These are phyloP conservation scores for Listronotus bonariensis DNA, from an alignment of 1,140 invertebrate genomes.

Conservation along the genomic window DNA sequence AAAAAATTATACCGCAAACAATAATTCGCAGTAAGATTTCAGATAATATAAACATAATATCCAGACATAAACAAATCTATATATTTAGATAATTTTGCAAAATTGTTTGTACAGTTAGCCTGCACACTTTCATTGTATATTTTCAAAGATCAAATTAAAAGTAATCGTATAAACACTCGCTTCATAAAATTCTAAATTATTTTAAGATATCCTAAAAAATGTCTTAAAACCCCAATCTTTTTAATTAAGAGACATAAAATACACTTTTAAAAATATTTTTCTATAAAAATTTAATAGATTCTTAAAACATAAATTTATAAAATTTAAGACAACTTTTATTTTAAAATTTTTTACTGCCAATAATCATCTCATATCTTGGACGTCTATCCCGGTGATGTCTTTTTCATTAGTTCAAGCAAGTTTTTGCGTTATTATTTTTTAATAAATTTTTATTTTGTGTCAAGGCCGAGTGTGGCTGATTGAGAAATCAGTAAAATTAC, in stretches of 20 bases:
- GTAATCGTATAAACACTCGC: constrained; percentile 9
- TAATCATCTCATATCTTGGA: not conserved
- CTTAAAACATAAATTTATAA: not conserved
- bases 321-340: not conserved
- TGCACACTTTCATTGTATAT: constrained; percentile 19
- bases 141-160: constrained; percentile 3
- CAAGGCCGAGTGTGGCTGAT: constrained; percentile 22
- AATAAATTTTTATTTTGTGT: constrained; percentile 28
- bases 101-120: constrained; percentile 22
- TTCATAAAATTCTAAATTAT: not conserved
- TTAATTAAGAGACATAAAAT: too few species aligned
- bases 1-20: too few species aligned
- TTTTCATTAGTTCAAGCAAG: constrained; percentile 26
- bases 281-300: constrained; percentile 1
- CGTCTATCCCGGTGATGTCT: constrained; percentile 18
- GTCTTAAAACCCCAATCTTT: too few species aligned
- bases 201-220: not conserved
- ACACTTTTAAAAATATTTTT: not conserved
- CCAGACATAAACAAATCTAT: constrained; percentile 16
- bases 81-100: constrained; percentile 16
- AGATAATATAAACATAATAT: constrained; percentile 9
- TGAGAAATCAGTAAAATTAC: constrained; percentile 36
- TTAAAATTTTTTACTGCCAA: too few species aligned
- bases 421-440: constrained; percentile 20
- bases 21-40: not conserved